Evolutionary conservation across 2,888 invertebrate species (phyloP).

Genomic region (Phragmatobia fuliginosa): DNA sequence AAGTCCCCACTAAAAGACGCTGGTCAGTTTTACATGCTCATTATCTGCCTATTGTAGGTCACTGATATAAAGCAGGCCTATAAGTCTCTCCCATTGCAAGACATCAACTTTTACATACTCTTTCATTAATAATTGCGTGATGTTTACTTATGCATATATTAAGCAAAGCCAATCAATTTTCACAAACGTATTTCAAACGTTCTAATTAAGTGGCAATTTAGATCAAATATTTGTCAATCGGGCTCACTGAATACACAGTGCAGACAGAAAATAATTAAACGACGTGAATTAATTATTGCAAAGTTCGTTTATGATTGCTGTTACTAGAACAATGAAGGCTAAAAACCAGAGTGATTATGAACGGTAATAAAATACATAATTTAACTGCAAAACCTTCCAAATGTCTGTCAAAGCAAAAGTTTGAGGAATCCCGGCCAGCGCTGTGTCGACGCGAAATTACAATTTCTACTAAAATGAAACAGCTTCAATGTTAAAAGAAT

Average conservation of each 20-base stretch:
- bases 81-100: too few species aligned
- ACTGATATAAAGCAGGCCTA: too few species aligned
- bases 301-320: background rate
- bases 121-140: background rate
- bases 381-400: slow-evolving; percentile 47
- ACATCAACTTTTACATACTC: background rate
- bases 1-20: too few species aligned
- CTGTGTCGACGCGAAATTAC: slow-evolving; percentile 58
- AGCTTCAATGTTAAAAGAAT: slow-evolving; percentile 35
- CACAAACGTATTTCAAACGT: background rate
- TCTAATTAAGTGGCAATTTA: background rate
- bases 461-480: slow-evolving; percentile 57
- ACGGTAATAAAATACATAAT: slow-evolving; percentile 39
- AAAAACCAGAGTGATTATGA: slow-evolving; percentile 32
- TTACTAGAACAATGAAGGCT: slow-evolving; percentile 14
- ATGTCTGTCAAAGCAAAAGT: slow-evolving; percentile 63
- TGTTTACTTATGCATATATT: background rate
- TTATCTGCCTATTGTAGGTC: too few species aligned
- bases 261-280: background rate
- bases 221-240: background rate
- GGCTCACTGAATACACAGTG: background rate
- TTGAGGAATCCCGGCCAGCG: slow-evolving; percentile 42
- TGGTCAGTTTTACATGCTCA: too few species aligned
- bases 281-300: background rate
- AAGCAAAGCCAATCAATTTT: background rate